A percentile compares a stretch with the other conserved stretches of the same genome.
phyloP scores from a whole-genome alignment of 2,797 vertebrate species.

The Pseudochirops cupreus region DNA sequence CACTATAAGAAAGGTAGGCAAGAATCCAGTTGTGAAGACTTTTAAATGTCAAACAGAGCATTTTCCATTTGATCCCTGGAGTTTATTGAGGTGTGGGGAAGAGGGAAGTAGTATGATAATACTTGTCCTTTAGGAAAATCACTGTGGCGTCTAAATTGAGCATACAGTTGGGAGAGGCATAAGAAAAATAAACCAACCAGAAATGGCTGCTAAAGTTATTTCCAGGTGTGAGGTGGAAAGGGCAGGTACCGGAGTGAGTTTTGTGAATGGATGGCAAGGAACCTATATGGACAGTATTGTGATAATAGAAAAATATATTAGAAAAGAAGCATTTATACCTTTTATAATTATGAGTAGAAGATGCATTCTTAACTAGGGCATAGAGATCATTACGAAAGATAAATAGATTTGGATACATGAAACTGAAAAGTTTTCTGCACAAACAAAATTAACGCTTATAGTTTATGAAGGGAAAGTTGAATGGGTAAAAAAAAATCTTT shows the following conservation, averaged over 20 bases:
- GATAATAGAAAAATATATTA: not conserved
- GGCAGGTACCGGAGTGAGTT: not conserved
- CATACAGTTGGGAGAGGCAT: not conserved
- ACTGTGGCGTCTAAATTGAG: not conserved
- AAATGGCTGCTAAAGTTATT: not conserved
- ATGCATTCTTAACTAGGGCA: not conserved
- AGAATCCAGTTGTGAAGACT: not conserved
- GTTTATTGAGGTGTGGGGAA: not conserved
- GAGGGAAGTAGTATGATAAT: not conserved
- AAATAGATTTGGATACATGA: not conserved
- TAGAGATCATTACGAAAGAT: not conserved
- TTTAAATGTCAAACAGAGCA: not conserved
- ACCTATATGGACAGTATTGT: not conserved
- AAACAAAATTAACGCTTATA: not conserved
- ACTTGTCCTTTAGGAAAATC: not conserved
- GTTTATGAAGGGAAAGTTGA: not conserved
- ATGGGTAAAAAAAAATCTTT: not conserved
- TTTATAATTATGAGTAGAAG: not conserved
- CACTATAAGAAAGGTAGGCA: not conserved
- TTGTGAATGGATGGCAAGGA: not conserved
- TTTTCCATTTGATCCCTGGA: not conserved
- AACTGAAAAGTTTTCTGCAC: not conserved
- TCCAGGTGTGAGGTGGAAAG: not conserved
- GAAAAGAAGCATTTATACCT: not conserved
- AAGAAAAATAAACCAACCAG: not conserved